phyloP scores from a whole-genome alignment of 2,113 vertebrate genomes.

The Symphodus melops region DNA sequence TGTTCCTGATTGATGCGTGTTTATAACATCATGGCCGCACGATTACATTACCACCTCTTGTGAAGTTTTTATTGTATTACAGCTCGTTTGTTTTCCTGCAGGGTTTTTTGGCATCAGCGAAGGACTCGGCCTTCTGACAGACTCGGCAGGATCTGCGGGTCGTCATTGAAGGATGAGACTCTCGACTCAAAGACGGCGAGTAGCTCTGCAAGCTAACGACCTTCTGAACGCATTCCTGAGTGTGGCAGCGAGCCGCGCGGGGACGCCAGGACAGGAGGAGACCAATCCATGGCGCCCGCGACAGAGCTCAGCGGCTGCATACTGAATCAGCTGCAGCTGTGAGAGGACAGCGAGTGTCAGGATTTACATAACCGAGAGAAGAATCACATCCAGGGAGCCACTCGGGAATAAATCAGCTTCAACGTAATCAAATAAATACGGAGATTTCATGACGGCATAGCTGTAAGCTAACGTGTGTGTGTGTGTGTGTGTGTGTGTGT shows the following conservation, averaged over 20 bases:
- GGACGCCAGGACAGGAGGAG: neutral
- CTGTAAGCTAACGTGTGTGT: too few species aligned
- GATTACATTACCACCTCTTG: constrained; percentile 19
- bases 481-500: too few species aligned
- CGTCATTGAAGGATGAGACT: neutral
- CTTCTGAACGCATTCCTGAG: neutral
- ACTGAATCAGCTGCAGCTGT: constrained; percentile 33
- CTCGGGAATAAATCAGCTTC: neutral
- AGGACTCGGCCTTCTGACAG: neutral
- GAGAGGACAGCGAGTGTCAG: constrained; percentile 16
- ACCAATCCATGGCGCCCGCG: neutral
- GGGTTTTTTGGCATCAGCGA: constrained; percentile 1
- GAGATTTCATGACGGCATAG: too few species aligned
- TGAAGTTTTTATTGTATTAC: constrained; percentile 12
- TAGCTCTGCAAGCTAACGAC: neutral
- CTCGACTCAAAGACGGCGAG: neutral
- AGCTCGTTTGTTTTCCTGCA: neutral
- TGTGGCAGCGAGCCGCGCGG: constrained; percentile 6
- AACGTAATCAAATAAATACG: neutral
- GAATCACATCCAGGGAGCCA: neutral
- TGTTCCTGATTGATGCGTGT: constrained; percentile 22
- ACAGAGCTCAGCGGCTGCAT: constrained; percentile 27
- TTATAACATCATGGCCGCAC: constrained; percentile 5
- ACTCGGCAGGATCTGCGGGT: neutral
- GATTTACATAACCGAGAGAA: constrained; percentile 26